Base-by-base conservation (phyloP, 1,140 invertebrate genomes). In the Venustaconcha ellipsiformis region DNA sequence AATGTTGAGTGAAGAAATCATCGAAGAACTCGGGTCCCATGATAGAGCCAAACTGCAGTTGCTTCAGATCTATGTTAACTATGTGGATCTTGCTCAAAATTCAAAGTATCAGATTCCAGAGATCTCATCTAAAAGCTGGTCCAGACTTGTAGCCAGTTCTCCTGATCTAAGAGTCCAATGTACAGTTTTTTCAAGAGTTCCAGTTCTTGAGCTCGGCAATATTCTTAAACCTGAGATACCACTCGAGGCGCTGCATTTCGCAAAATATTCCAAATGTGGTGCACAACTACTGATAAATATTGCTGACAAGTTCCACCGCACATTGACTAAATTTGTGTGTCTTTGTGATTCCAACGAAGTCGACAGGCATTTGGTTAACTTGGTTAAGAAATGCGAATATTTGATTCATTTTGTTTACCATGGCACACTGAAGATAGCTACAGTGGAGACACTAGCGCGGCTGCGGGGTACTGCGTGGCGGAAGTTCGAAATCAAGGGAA, bases 171-270 rank as follows among this genome's bases (percentile, higher is more conserved):
- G 74, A 56, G 79, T 84, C 4, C 78, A 84, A 62, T 76, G 73
- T 65, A 72, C 80, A 12, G 56, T 85, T 11, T 80, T 82, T 72
- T 79, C 80, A 4, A 74, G 74, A 26, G 72, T 81, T 6, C 79
- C 81, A 23, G 65, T 73, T 55, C 13, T 80, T 0, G 81, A 83
- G 37, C 62, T 84, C n/a, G 77, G 76, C 59, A 77, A 66, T 67
- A 56, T 85, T 23, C 70, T 85, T 14, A 70, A 71, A 60, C 79
- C 83, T 26, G 79, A 84, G 30, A 72, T 83, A 14, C 82, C 84
- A 6, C 26, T 85, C 6, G 74, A 64, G 18, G 64, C 65, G 23
- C 26, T 85, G 11, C 37, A 55, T 12, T 80, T 80, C 55, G 74
- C 83, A 37, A 79, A 77, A 58, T 80, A 80, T 70, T 81, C 81